Conservation (phyloP, 2,888 invertebrate species). For the Chloroclystis v-ata region DNA sequence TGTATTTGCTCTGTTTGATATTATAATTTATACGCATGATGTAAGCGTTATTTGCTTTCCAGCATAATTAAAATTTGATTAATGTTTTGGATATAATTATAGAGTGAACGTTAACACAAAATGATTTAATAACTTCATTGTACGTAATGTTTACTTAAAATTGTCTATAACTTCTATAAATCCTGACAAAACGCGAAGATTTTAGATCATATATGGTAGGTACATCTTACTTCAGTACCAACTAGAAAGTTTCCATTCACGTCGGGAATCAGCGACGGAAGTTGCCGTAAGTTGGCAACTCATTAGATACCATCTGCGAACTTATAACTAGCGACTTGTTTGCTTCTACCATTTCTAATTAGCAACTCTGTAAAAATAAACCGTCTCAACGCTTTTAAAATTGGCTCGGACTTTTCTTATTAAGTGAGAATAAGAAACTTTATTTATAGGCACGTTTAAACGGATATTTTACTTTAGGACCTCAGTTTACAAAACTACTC, state of each 20-base stretch:
- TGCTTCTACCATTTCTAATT: conserved; percentile 31
- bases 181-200: no score
- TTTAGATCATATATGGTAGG: no score
- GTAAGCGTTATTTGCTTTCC: no score
- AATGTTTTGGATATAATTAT: no score
- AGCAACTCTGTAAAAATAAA: conserved; percentile 25
- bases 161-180: no score
- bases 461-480: not conserved
- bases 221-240: not conserved
- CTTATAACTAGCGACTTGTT: conserved; percentile 27
- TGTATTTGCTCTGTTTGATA: conserved; percentile 23
- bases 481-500: no score
- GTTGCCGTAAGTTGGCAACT: conserved; percentile 30
- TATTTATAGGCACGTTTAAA: not conserved
- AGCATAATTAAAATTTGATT: no score
- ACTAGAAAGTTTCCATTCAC: conserved; percentile 8
- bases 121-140: no score
- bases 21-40: not conserved
- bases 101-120: no score
- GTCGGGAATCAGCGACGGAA: conserved; percentile 18
- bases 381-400: conserved; percentile 5
- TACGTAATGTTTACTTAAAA: no score
- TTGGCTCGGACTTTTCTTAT: conserved; percentile 1
- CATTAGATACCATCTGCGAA: conserved; percentile 29
- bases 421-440: not conserved